A percentile compares a stretch with the other conserved stretches of the same genome.
phyloP scores from a whole-genome alignment of 1,140 invertebrate genomes.

The Heliconius hermathena region DNA sequence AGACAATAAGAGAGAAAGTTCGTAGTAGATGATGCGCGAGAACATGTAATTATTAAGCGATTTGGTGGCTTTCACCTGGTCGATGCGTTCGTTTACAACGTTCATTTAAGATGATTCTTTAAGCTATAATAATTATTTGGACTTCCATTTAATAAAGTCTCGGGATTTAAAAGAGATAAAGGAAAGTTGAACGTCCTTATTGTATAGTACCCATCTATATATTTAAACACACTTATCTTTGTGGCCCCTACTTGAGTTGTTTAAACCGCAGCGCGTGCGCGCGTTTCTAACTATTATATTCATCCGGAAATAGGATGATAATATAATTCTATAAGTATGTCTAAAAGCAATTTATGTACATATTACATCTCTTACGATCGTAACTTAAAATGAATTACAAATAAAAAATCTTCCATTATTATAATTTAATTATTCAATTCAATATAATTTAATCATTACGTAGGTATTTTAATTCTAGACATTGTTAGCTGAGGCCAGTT shows the following conservation, averaged over 20 bases:
- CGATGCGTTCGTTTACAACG: slow-evolving; percentile 26
- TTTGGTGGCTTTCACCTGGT: slow-evolving; percentile 37
- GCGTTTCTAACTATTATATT: slow-evolving; percentile 38
- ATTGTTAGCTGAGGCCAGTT: too few species aligned
- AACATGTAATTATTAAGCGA: slow-evolving; percentile 32
- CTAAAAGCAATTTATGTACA: too few species aligned
- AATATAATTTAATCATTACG: neutral
- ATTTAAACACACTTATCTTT: slow-evolving; percentile 50
- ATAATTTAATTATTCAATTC: too few species aligned
- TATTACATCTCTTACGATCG: neutral
- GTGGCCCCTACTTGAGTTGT: slow-evolving; percentile 37
- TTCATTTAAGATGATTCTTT: slow-evolving; percentile 16
- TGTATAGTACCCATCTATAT: slow-evolving; percentile 23
- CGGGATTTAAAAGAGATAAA: neutral
- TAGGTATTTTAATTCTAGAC: neutral
- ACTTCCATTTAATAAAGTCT: slow-evolving; percentile 2
- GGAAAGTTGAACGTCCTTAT: slow-evolving; percentile 45
- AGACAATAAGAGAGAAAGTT: slow-evolving; percentile 41
- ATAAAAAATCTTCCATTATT: too few species aligned
- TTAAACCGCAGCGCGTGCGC: slow-evolving; percentile 55
- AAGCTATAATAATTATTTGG: slow-evolving; percentile 23
- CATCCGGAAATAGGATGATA: slow-evolving; percentile 46
- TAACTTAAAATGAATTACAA: neutral
- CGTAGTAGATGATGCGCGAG: slow-evolving; percentile 37
- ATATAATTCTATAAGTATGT: slow-evolving; percentile 3